Percentiles rank a stretch among this genome's conserved stretches.
These are phyloP conservation scores for Dichetophora obliterata DNA, from an alignment of 2,888 invertebrate genomes.

Conservation along the genomic window DNA sequence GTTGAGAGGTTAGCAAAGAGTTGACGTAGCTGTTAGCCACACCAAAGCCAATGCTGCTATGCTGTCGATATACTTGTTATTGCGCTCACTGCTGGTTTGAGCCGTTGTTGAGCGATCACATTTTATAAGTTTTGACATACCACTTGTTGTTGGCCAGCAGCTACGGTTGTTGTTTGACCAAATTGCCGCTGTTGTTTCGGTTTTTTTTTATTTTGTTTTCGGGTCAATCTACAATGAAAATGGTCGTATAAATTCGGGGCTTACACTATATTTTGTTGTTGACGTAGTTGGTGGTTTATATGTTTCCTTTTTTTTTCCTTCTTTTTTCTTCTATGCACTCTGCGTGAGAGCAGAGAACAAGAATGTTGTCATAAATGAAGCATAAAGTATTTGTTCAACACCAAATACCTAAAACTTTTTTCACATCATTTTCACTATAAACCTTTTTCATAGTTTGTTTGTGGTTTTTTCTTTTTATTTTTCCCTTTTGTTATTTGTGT, in stretches of 20 bases:
- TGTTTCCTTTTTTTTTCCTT: not conserved
- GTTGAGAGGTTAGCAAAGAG: not conserved
- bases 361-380: slow-evolving; percentile 18
- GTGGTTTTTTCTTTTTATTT: not conserved
- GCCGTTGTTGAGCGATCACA: too few relatives aligned
- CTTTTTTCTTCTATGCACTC: not conserved
- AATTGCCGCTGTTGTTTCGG: not conserved
- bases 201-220: not conserved
- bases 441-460: not conserved
- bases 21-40: not conserved
- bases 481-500: not conserved
- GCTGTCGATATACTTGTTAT: too few relatives aligned
- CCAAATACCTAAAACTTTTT: not conserved
- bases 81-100: too few relatives aligned
- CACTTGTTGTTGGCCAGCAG: too few relatives aligned
- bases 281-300: not conserved
- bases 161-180: too few relatives aligned
- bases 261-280: not conserved
- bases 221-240: not conserved
- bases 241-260: not conserved
- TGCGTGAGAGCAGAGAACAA: not conserved
- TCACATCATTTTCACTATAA: not conserved
- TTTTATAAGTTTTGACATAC: too few relatives aligned
- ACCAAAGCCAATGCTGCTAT: not conserved
- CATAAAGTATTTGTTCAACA: slow-evolving; percentile 1